Evolutionary conservation across 1,140 invertebrate species (phyloP).

Genomic region (Ostrea denselamellosa): DNA sequence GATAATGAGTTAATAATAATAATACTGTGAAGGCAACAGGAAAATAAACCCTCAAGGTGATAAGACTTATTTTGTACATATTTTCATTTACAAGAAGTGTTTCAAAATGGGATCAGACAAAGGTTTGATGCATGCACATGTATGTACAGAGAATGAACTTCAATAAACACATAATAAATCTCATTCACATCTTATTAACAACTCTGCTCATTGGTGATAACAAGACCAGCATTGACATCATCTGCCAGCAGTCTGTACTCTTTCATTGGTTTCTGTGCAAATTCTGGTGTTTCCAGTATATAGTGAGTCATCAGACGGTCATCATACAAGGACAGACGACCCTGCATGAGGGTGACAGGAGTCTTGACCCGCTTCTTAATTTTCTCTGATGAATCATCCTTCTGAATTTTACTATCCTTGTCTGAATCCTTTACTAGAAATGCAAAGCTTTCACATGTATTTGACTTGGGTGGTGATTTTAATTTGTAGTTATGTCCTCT

Average conservation of each 20-base stretch:
- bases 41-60: too few relatives aligned
- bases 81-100: too few relatives aligned
- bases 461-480: conserved; percentile 46
- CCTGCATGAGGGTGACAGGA: conserved; percentile 87
- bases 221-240: conserved; percentile 33
- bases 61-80: too few relatives aligned
- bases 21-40: too few relatives aligned
- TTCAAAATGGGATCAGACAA: too few relatives aligned
- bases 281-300: conserved; percentile 46
- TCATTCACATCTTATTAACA: conserved; percentile 34
- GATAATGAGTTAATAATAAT: too few relatives aligned
- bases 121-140: too few relatives aligned
- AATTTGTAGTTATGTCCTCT: conserved; percentile 70
- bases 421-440: background rate
- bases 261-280: conserved; percentile 14
- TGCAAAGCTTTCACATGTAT: conserved; percentile 44
- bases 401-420: background rate
- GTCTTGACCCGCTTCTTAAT: conserved; percentile 89
- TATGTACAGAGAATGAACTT: too few relatives aligned
- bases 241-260: conserved; percentile 14
- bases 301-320: conserved; percentile 88
- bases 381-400: conserved; percentile 64
- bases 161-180: too few relatives aligned
- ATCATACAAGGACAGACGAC: conserved; percentile 89
- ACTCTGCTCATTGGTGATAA: conserved; percentile 7